phyloP scores from a whole-genome alignment of 2,888 invertebrate genomes.

The Capitulum mitella region DNA sequence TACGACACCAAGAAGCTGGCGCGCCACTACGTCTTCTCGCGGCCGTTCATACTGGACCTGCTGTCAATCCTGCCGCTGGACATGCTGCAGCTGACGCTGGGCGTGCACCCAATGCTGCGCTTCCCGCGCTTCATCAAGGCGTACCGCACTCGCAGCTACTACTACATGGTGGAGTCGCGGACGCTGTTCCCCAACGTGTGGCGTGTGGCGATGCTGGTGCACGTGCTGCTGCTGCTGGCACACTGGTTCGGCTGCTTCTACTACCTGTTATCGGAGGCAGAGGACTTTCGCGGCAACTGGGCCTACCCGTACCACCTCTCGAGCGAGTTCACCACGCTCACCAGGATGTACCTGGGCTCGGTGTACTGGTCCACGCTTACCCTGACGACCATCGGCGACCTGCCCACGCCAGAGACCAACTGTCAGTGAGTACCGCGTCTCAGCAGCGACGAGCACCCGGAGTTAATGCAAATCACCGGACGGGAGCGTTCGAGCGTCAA shows the following conservation, averaged over 20 bases:
- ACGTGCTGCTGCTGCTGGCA: slow-evolving; percentile 85
- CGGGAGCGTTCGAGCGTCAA: too few relatives aligned
- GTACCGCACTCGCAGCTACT: slow-evolving; percentile 83
- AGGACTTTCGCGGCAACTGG: slow-evolving; percentile 61
- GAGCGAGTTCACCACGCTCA: slow-evolving; percentile 73
- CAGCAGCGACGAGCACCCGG: too few relatives aligned
- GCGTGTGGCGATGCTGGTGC: slow-evolving; percentile 89
- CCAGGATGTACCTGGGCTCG: slow-evolving; percentile 87
- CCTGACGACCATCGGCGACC: slow-evolving; percentile 89
- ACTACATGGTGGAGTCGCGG: slow-evolving; percentile 91
- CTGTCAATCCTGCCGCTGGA: slow-evolving; percentile 76
- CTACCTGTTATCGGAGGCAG: slow-evolving; percentile 83
- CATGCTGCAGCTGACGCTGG: slow-evolving; percentile 64
- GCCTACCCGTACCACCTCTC: slow-evolving; percentile 42
- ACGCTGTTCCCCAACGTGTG: slow-evolving; percentile 94
- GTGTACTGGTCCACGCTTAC: slow-evolving; percentile 95
- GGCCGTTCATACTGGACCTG: slow-evolving; percentile 75
- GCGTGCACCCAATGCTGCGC: slow-evolving; percentile 35
- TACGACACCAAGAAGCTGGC: slow-evolving; percentile 85
- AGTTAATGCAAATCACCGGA: too few relatives aligned
- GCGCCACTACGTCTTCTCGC: slow-evolving; percentile 75
- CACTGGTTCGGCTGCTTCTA: slow-evolving; percentile 99
- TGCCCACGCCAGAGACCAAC: slow-evolving; percentile 91
- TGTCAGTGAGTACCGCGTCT: slow-evolving; percentile 77
- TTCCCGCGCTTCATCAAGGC: slow-evolving; percentile 84